A percentile compares a stretch with the other conserved stretches of the same genome.
Evolutionary conservation across 2,797 vertebrate genomes (phyloP).

Genomic region (Hydrocynus forskahlii): DNA sequence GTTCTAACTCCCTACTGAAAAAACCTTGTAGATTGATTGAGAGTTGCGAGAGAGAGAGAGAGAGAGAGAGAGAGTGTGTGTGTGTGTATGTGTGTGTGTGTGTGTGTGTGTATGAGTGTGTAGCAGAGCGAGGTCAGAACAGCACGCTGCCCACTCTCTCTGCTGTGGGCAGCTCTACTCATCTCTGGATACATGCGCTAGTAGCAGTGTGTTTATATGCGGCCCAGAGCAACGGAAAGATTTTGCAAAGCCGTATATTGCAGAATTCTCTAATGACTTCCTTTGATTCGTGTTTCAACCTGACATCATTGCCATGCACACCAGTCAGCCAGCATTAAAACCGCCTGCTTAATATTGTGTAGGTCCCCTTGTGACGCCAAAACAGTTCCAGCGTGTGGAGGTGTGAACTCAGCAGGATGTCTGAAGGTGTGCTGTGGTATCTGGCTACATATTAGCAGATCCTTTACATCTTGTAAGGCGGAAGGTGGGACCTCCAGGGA

Average conservation of each 20-base stretch:
- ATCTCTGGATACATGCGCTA: neutral
- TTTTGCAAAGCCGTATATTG: neutral
- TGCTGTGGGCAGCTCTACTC: neutral
- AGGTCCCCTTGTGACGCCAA: no score
- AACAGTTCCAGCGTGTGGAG: no score
- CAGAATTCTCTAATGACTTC: no score
- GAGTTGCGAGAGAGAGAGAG: neutral
- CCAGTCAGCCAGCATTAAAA: no score
- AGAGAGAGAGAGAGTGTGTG: neutral
- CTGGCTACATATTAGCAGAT: no score
- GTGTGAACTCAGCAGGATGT: no score
- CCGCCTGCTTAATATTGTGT: no score
- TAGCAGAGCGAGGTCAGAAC: constrained; percentile 7
- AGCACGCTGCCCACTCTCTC: constrained; percentile 1
- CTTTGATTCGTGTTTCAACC: no score
- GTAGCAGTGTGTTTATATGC: neutral
- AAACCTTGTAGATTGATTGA: neutral
- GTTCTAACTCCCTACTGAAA: neutral
- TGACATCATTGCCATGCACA: no score
- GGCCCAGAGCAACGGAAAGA: neutral
- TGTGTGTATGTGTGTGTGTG: neutral
- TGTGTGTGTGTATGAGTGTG: constrained; percentile 10
- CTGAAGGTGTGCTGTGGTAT: no score
- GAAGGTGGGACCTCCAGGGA: no score
- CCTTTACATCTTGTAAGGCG: no score